A percentile compares a stretch with the other conserved stretches of the same genome.
phyloP scores from a whole-genome alignment of 2,113 vertebrate genomes.

The Trematocara marginatum region DNA sequence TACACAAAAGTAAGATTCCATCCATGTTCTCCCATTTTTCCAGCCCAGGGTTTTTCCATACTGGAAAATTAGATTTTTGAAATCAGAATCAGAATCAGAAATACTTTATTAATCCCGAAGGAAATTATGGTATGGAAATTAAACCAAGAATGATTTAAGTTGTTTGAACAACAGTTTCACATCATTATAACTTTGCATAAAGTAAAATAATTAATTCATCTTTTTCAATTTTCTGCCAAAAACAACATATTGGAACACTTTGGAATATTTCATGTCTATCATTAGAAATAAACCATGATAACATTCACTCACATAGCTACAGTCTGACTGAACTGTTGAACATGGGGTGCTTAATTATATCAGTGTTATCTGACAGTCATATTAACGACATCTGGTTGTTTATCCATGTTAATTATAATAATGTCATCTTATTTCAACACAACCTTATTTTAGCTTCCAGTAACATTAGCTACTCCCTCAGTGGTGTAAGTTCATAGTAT shows the following conservation, averaged over 20 bases:
- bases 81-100: too few species aligned
- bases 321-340: background rate
- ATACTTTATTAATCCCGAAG: too few species aligned
- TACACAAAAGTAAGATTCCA: background rate
- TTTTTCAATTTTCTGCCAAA: background rate
- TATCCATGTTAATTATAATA: background rate
- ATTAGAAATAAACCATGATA: background rate
- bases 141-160: background rate
- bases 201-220: background rate
- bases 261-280: background rate
- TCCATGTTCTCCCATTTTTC: background rate
- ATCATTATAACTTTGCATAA: background rate
- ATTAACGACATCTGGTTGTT: background rate
- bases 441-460: background rate
- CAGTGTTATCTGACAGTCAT: background rate
- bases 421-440: background rate
- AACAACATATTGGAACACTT: background rate
- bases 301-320: background rate
- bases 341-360: background rate
- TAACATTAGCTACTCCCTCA: background rate
- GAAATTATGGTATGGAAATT: background rate
- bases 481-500: background rate
- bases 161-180: background rate
- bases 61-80: background rate
- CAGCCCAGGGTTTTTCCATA: background rate